Conservation (phyloP, 1,140 invertebrate species). For the Drosophila albomicans region DNA sequence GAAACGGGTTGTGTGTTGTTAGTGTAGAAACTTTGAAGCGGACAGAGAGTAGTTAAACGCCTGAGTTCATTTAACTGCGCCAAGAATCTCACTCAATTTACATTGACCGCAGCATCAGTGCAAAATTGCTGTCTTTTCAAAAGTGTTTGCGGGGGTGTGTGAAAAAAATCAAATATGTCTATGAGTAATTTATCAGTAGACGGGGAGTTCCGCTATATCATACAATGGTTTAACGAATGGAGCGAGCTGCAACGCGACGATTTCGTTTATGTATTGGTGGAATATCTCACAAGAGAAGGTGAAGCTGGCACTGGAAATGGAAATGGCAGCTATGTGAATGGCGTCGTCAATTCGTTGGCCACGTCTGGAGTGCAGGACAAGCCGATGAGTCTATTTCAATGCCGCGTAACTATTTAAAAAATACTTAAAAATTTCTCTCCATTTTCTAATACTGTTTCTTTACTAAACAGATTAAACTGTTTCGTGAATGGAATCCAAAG, state of each 20-base stretch:
- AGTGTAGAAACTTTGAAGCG: slow-evolving; percentile 62
- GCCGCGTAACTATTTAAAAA: slow-evolving; percentile 88
- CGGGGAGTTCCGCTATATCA: slow-evolving; percentile 91
- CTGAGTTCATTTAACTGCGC: slow-evolving; percentile 6
- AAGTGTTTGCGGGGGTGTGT: slow-evolving; percentile 30
- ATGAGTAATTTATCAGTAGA: slow-evolving; percentile 85
- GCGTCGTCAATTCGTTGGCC: slow-evolving; percentile 89
- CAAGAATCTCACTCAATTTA: slow-evolving; percentile 18
- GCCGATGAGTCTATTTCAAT: slow-evolving; percentile 94
- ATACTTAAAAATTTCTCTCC: slow-evolving; percentile 13
- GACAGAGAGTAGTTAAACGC: slow-evolving; percentile 27
- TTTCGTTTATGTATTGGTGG: slow-evolving; percentile 91
- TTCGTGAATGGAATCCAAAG: slow-evolving; percentile 93
- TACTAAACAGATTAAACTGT: slow-evolving; percentile 89
- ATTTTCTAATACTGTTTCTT: slow-evolving; percentile 16
- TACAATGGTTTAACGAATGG: slow-evolving; percentile 95
- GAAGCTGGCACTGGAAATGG: slow-evolving; percentile 26
- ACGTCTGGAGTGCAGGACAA: slow-evolving; percentile 89
- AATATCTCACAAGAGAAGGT: slow-evolving; percentile 86
- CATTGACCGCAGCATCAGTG: slow-evolving; percentile 1
- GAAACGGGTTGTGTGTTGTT: slow-evolving; percentile 60
- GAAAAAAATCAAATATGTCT: slow-evolving; percentile 60
- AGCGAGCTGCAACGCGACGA: slow-evolving; percentile 94
- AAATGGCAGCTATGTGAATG: slow-evolving; percentile 88
- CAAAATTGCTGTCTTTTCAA: slow-evolving; percentile 7